Evolutionary conservation across 2,888 invertebrate genomes (phyloP), one percentile per base, ranked within the genome.

Genomic region (Tenthredo notha): DNA sequence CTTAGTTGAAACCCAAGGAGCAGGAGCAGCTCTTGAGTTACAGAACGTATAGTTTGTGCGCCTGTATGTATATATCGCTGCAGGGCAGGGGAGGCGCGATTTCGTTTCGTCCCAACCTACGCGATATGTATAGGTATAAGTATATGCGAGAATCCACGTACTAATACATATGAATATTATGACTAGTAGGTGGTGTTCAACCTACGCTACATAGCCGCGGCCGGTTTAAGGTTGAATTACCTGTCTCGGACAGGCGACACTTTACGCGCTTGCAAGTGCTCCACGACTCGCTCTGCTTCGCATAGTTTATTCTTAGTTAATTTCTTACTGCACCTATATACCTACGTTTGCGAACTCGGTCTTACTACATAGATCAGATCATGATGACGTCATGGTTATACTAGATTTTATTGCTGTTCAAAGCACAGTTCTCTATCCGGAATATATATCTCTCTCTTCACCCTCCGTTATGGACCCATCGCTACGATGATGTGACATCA

Each of bases 401-500:
- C 58, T 47, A 47, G 83, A 70, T 67, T 83, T 83, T 83, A 83
- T 83, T 67, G 50, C 83, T 50, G 21, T 58, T 61, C 33, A 58
- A 61, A 80, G 80, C 61, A 21, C 18, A 50, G 50, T 54, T 77
- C 37, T 10, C 21, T 29, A 21, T 4, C 61, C 40, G 4, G 7
- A 18, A 2, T 15, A 33, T 33, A 29, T n/a, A 7, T 29, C 25
- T 21, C 18, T 15, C 43, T 9, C 33, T 0, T n/a, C 33, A 0
- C 50, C 6, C 29, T 40, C 80, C 61, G 61, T 80, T 61, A 61
- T 25, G 83, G 67, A 65, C 83, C 83, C 25, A 21, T 33, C 54
- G 47, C 67, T 9, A 29, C 83, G 83, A 83, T 83, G 83, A 83
- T 83, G 83, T 70, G 83, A 83, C 83, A 83, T 83, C 83, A 83